Evolutionary conservation across 2,888 invertebrate genomes (phyloP), one percentile per base, ranked within the genome.

Genomic region (Dioctria linearis): DNA sequence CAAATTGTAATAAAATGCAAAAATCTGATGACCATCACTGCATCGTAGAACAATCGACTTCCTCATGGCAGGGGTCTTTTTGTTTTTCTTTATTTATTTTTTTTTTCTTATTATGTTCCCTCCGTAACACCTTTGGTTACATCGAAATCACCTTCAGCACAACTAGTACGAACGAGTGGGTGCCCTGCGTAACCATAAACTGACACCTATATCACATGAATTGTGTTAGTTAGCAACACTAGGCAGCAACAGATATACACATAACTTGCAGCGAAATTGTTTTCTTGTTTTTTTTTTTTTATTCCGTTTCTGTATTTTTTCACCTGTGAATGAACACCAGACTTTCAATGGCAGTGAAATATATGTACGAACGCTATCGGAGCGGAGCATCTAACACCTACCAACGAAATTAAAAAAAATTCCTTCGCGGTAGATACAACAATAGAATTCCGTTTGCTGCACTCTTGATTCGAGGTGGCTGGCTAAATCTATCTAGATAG

Each of bases 401-500:
- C 42, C 40, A 57, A 9, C 59, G 42, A 25, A 25, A 54, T 54
- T 39, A 11, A 51, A 37, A 25, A 25, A 49, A 51, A 43, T 42
- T 13, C 8, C 57, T 5, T 40, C 73, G 42, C 73, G 42, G 42
- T 40, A 73, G 40, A 25, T 39, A 51, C 39, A 71, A 73, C 73
- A 73, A 73, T 73, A 39, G 73, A 57, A 57, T 43, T 42, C 73
- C 73, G 57, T 39, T 73, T 73, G 73, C 73, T 73, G 73, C 57
- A 57, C 73, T 69, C 51, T 51, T 69, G n/a, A 57, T 40, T 42
- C 42, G 57, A n/a, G n/a, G 57, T 25, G 25, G 25, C 73, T 51
- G n/a, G 57, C 42, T 5, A 37, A 25, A 25, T 40, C 51, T 46
- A 6, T 46, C 49, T 46, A 46, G 6, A 46, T 46, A 46, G 5